Evolutionary conservation across 2,888 invertebrate genomes (phyloP).

Genomic region (Congeria kusceri): DNA sequence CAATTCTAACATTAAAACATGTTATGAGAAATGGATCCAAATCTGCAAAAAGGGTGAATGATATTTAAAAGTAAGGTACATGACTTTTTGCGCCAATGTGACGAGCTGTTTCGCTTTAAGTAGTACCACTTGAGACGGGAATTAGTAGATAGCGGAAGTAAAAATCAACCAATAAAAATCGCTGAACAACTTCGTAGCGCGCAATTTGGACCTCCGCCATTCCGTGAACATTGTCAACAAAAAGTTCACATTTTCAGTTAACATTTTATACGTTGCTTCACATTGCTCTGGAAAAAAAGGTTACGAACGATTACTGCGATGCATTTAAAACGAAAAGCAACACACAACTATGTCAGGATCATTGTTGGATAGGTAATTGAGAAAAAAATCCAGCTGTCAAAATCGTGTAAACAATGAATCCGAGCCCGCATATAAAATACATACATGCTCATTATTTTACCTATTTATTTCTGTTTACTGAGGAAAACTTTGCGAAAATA

Average conservation of each 20-base stretch:
- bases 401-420: too few relatives aligned
- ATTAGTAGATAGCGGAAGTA: conserved; percentile 6
- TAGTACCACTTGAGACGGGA: too few relatives aligned
- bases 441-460: too few relatives aligned
- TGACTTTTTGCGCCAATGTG: too few relatives aligned
- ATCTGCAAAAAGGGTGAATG: too few relatives aligned
- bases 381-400: conserved; percentile 15
- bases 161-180: conserved; percentile 22
- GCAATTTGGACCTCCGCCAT: conserved; percentile 52
- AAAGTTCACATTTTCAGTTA: not conserved
- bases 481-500: too few relatives aligned
- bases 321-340: conserved; percentile 4
- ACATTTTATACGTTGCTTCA: not conserved
- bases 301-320: conserved; percentile 16
- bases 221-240: not conserved
- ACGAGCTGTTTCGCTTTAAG: too few relatives aligned
- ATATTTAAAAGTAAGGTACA: too few relatives aligned
- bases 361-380: conserved; percentile 35
- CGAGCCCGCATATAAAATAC: too few relatives aligned
- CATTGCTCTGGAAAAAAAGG: not conserved
- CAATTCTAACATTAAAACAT: too few relatives aligned
- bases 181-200: conserved; percentile 33
- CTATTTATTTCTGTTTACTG: too few relatives aligned
- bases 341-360: conserved; percentile 11
- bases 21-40: too few relatives aligned